Percentiles rank a stretch among this genome's conserved stretches.
Evolutionary conservation across 1,140 invertebrate species (phyloP).

Genomic region (Brachionus calyciflorus): DNA sequence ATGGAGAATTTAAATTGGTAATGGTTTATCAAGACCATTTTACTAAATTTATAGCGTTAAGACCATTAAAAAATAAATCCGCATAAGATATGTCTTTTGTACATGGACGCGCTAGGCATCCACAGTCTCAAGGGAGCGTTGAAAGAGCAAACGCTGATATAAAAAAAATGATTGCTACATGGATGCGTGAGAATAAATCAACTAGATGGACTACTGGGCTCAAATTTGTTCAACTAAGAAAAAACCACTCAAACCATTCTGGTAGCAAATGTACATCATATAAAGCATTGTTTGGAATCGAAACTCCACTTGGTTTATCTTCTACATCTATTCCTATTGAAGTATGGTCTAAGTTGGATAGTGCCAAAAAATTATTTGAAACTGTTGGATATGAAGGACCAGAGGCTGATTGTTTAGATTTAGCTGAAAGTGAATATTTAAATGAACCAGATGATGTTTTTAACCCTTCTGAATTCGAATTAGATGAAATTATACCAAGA

Average conservation of each 20-base stretch:
- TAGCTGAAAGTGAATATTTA: background rate
- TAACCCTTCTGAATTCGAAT: background rate
- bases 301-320: background rate
- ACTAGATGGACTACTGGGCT: background rate
- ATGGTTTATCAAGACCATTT: conserved; percentile 47
- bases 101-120: background rate
- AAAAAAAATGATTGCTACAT: conserved; percentile 2
- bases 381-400: background rate
- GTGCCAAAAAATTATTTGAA: background rate
- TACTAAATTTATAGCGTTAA: conserved; percentile 38
- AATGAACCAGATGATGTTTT: background rate
- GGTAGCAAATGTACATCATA: background rate
- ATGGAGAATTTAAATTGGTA: conserved; percentile 22
- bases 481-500: too few species aligned
- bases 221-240: background rate
- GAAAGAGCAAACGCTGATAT: background rate
- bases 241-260: background rate
- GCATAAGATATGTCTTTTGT: background rate
- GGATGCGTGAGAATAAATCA: background rate
- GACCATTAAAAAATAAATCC: conserved; percentile 25
- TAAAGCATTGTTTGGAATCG: background rate
- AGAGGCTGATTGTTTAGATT: background rate
- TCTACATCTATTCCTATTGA: background rate
- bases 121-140: conserved; percentile 14
- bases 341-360: background rate